phyloP scores from a whole-genome alignment of 1,140 invertebrate species.

The Hestina assimilis region DNA sequence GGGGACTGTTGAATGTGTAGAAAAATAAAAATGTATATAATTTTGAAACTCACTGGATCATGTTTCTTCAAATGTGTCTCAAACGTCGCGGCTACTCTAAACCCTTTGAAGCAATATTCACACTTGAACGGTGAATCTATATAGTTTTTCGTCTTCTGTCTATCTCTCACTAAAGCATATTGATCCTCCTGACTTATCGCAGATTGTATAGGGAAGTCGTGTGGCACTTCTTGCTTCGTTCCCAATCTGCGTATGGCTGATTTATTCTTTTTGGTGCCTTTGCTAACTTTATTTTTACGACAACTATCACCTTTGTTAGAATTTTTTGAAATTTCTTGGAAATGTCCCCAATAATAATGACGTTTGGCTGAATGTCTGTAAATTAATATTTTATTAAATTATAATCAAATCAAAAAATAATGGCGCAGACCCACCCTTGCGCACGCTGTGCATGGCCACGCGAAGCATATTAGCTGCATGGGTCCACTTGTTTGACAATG shows the following conservation, averaged over 20 bases:
- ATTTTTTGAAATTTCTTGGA: slow-evolving; percentile 21
- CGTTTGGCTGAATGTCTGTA: slow-evolving; percentile 51
- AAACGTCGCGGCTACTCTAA: slow-evolving; percentile 46
- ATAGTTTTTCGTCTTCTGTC: slow-evolving; percentile 57
- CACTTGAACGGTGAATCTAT: slow-evolving; percentile 56
- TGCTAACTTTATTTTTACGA: not conserved
- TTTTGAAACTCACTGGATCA: slow-evolving; percentile 51
- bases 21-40: not conserved
- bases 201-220: slow-evolving; percentile 52
- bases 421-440: no score
- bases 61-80: slow-evolving; percentile 67
- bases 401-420: not conserved
- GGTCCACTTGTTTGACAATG: no score
- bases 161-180: slow-evolving; percentile 48
- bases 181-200: slow-evolving; percentile 60
- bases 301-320: slow-evolving; percentile 1
- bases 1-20: not conserved
- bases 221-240: slow-evolving; percentile 23
- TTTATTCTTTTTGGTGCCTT: slow-evolving; percentile 5
- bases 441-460: no score
- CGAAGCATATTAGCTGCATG: no score
- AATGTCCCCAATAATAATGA: slow-evolving; percentile 54
- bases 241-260: slow-evolving; percentile 11
- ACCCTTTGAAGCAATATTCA: slow-evolving; percentile 59
- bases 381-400: not conserved